These are phyloP conservation scores for Caenorhabditis tropicalis DNA, from an alignment of 1,140 invertebrate genomes.

Conservation along the genomic window DNA sequence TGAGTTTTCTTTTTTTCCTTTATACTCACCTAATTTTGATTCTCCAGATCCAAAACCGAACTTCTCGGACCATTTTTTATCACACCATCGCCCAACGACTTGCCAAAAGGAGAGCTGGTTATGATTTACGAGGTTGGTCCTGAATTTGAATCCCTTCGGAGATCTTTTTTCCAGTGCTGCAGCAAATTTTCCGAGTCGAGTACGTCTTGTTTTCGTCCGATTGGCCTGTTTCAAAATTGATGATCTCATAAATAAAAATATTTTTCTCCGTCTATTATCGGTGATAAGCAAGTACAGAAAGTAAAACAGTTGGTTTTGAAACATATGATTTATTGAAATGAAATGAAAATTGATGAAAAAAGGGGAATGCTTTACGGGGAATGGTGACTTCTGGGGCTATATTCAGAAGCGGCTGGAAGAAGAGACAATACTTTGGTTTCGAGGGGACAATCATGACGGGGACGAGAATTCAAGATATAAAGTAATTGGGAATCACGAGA, in stretches of 20 bases:
- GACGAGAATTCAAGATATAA: no score
- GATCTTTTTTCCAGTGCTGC: conserved; percentile 1
- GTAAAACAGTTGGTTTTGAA: no score
- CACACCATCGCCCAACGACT: neutral
- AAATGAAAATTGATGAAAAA: no score
- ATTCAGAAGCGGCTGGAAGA: no score
- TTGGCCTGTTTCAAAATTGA: conserved; percentile 19
- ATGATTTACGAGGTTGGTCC: conserved; percentile 39
- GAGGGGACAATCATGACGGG: no score
- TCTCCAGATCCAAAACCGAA: neutral
- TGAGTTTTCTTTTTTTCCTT: neutral
- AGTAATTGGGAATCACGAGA: no score
- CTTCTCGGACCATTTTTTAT: neutral
- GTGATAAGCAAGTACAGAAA: no score
- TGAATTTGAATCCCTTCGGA: neutral
- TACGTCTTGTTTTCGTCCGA: conserved; percentile 3
- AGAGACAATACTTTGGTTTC: no score
- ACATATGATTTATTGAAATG: no score
- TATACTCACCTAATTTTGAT: neutral
- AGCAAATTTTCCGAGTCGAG: neutral
- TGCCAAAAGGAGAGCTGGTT: conserved; percentile 25
- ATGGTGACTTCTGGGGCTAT: no score
- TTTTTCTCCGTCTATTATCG: no score
- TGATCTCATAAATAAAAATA: neutral
- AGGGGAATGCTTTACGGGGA: no score